Conservation (phyloP, 1,140 invertebrate species). For the Drosophila carrolli region DNA sequence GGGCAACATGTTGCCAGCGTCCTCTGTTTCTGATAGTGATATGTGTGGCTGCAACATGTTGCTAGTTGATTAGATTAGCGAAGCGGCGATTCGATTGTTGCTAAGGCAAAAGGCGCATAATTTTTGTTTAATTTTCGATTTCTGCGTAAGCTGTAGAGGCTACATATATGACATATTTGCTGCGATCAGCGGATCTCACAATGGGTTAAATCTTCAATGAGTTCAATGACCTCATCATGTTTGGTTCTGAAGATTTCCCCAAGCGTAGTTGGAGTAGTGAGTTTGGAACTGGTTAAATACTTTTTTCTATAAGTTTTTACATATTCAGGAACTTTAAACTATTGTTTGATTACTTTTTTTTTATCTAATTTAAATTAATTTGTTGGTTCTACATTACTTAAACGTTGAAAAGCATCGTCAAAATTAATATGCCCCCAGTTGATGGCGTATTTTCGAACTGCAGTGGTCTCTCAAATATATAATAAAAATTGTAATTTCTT, state of each 20-base stretch:
- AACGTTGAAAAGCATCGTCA: too few relatives aligned
- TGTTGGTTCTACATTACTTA: too few relatives aligned
- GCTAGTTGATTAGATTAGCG: conserved; percentile 51
- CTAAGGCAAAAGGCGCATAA: conserved; percentile 57
- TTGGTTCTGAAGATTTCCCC: conserved; percentile 17
- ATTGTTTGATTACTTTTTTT: neutral
- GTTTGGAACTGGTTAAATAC: neutral
- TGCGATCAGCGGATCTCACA: conserved; percentile 2
- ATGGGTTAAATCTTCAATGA: conserved; percentile 4
- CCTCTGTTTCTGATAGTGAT: conserved; percentile 35
- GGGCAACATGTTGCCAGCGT: conserved; percentile 34
- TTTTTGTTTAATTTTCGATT: conserved; percentile 23
- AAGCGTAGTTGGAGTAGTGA: neutral
- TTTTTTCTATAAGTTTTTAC: neutral
- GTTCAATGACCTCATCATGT: neutral
- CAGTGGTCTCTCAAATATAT: too few relatives aligned
- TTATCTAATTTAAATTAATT: too few relatives aligned
- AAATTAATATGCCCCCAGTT: too few relatives aligned
- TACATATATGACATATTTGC: conserved; percentile 4
- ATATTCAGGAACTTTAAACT: neutral
- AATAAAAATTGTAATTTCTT: too few relatives aligned
- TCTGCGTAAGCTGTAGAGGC: conserved; percentile 39
- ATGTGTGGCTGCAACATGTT: conserved; percentile 53
- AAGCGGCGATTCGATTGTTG: conserved; percentile 53
- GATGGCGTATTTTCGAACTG: too few relatives aligned